Conservation (phyloP, 2,888 invertebrate species). For the Frankliniella fusca region DNA sequence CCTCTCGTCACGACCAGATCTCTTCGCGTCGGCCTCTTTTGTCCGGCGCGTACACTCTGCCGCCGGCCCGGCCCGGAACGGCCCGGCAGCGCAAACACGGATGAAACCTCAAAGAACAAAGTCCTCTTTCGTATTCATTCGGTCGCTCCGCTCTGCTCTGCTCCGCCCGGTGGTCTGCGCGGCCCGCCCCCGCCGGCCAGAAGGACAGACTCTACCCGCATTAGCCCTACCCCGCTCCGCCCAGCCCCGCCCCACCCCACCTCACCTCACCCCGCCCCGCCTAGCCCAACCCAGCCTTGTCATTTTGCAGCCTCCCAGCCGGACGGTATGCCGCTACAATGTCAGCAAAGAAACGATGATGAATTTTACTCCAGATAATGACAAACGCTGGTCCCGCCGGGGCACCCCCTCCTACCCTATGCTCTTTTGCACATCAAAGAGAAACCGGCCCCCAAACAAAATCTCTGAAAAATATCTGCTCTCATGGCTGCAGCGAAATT, state of each 20-base stretch:
- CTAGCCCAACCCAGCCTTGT: neutral
- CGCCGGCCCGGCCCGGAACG: too few relatives aligned
- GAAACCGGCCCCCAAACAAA: neutral
- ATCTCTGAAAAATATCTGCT: too few relatives aligned
- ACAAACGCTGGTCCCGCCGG: neutral
- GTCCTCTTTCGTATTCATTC: too few relatives aligned
- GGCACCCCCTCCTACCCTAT: neutral
- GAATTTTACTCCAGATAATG: neutral
- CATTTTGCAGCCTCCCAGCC: neutral
- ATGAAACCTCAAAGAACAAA: too few relatives aligned
- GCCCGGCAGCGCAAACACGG: too few relatives aligned
- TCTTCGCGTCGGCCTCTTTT: too few relatives aligned
- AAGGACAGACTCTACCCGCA: neutral
- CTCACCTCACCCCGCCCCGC: too few relatives aligned
- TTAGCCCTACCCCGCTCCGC: too few relatives aligned
- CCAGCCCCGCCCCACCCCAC: too few relatives aligned
- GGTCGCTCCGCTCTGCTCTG: neutral
- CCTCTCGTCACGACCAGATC: too few relatives aligned
- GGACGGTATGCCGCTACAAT: neutral
- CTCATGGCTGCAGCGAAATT: too few relatives aligned
- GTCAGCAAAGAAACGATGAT: neutral
- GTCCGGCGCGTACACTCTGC: too few relatives aligned
- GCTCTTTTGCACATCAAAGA: neutral
- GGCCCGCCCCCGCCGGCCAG: neutral
- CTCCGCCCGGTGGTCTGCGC: neutral